Conservation (phyloP, 2,113 vertebrate genomes). For the Ictalurus furcatus region DNA sequence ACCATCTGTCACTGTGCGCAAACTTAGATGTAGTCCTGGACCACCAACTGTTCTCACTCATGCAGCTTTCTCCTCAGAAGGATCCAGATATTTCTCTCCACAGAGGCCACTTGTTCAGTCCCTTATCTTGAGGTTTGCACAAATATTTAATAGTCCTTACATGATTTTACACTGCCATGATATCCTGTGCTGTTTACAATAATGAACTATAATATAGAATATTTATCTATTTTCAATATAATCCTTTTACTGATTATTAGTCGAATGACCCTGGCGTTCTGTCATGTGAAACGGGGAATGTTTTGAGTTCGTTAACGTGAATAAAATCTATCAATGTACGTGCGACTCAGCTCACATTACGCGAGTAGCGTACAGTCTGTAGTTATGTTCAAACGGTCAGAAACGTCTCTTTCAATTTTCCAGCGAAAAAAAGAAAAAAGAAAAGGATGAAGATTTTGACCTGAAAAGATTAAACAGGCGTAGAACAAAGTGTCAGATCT, state of each 20-base stretch:
- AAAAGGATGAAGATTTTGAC: not conserved
- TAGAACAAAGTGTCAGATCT: too few species aligned
- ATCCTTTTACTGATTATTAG: too few species aligned
- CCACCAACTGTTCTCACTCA: not conserved
- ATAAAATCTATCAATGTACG: not conserved
- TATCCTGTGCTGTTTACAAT: not conserved
- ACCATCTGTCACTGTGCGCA: not conserved
- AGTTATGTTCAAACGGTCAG: not conserved
- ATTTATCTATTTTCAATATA: too few species aligned
- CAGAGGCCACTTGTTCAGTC: not conserved
- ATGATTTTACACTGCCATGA: not conserved
- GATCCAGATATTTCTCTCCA: not conserved
- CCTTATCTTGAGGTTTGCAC: not conserved
- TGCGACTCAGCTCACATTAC: not conserved
- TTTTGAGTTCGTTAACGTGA: not conserved
- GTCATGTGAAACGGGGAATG: not conserved
- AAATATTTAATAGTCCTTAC: not conserved
- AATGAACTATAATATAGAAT: too few species aligned
- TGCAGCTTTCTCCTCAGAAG: not conserved
- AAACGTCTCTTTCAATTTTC: not conserved
- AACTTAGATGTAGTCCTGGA: not conserved
- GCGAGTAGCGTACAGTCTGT: not conserved
- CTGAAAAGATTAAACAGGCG: too few species aligned
- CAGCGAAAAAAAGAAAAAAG: not conserved
- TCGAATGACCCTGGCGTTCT: too few species aligned